A percentile compares a stretch with the other conserved stretches of the same genome.
phyloP scores from a whole-genome alignment of 2,888 invertebrate genomes.

The Cataglyphis albicans region DNA sequence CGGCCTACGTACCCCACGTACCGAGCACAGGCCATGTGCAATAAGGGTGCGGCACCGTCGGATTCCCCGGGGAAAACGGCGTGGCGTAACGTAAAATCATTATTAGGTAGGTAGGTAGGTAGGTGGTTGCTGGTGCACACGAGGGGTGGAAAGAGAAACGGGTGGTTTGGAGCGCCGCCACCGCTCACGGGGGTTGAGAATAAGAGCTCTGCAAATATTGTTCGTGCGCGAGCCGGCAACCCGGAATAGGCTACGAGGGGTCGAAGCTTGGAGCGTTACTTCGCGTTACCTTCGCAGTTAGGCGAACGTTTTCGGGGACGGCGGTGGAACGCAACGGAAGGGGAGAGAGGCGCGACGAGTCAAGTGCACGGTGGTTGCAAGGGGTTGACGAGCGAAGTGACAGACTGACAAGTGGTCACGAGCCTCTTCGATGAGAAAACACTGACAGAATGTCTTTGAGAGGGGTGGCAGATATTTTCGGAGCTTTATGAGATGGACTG shows the following conservation, averaged over 20 bases:
- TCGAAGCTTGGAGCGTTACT: conserved; percentile 67
- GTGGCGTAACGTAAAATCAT: conserved; percentile 86
- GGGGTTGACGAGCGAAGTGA: conserved; percentile 69
- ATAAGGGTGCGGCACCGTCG: conserved; percentile 85
- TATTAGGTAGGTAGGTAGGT: conserved; percentile 85
- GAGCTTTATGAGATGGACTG: conserved; percentile 2
- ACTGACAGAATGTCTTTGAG: conserved; percentile 64
- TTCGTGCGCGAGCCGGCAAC: conserved; percentile 79
- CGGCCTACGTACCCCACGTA: conserved; percentile 67
- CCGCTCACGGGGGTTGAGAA: conserved; percentile 75
- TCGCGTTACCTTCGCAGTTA: conserved; percentile 73
- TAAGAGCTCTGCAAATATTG: conserved; percentile 86
- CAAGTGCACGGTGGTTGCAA: conserved; percentile 77
- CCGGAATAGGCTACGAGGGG: conserved; percentile 75
- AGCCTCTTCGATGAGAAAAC: conserved; percentile 70
- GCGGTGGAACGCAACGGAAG: conserved; percentile 37
- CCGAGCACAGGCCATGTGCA: conserved; percentile 84
- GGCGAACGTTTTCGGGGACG: conserved; percentile 69
- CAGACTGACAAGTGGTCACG: conserved; percentile 73
- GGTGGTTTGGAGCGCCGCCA: conserved; percentile 68
- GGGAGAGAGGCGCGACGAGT: conserved; percentile 72
- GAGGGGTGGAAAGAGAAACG: conserved; percentile 74
- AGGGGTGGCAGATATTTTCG: conserved; percentile 38
- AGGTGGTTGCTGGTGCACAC: conserved; percentile 79
- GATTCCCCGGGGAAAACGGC: conserved; percentile 84